Base-by-base conservation (phyloP, 2,113 vertebrate species). In the Trichechus manatus region DNA sequence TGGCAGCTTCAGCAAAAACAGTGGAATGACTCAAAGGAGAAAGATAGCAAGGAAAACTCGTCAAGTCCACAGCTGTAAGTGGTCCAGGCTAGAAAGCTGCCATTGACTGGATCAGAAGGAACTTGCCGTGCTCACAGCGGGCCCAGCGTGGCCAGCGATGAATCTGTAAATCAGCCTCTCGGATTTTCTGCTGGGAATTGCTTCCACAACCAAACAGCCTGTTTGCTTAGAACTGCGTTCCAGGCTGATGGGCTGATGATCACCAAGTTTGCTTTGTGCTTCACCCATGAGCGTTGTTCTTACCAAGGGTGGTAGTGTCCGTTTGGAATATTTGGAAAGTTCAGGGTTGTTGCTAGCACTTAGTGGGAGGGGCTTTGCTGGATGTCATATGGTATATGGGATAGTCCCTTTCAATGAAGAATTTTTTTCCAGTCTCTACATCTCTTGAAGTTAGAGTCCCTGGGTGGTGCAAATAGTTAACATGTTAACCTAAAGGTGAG, bases 171-270 rank as follows among this genome's bases (percentile, higher is more conserved):
- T 31, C 31, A 17, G 42, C 47, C 36, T 74, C 19, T 31, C 0
- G 4, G 72, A 72, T 23, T 63, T 36, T 11, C 39, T 14, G 47
- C 59, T 78, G 66, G 5, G 68, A 47, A 25, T 3, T 15, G n/a
- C 56, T 91, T 61, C 80, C 15, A 22, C 17, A 42, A 22, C 31
- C 66, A 39, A 25, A 33, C 0, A 56, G 68, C 0, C 0, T 0
- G 9, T 44, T 59, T 36, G 72, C 53, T 79, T 64, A 23, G 50
- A 77, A 47, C 2, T 25, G 42, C 70, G 74, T 68, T 77, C 0
- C 6, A 7, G 82, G 47, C 4, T n/a, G 53, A 61, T 47, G 47
- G 47, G 47, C 10, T 47, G 47, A 47, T 47, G 47, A 47, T 9
- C 2, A 6, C 15, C 23, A 6, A 0, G 1, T 44, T 72, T 4